Percentiles rank a stretch among this genome's conserved stretches.
Conservation (phyloP, 2,888 invertebrate genomes). For the Troides aeacus region DNA sequence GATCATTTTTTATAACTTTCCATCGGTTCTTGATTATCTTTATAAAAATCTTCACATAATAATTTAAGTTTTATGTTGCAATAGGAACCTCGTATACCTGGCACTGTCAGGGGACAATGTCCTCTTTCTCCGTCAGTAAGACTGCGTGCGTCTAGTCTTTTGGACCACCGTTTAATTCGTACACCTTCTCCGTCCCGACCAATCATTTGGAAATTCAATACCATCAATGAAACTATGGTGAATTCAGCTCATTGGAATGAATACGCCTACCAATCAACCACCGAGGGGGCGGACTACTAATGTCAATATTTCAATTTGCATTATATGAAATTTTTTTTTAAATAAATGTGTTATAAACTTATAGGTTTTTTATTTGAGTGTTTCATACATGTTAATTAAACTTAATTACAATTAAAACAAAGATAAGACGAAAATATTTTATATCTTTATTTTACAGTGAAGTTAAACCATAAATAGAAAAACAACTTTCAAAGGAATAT, state of each 20-base stretch:
- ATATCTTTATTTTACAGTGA: too few relatives aligned
- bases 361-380: background rate
- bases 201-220: slow-evolving; percentile 66
- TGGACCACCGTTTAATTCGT: slow-evolving; percentile 52
- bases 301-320: background rate
- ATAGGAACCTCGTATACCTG: slow-evolving; percentile 49
- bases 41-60: background rate
- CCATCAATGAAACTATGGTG: slow-evolving; percentile 65
- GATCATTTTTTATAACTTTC: background rate
- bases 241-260: slow-evolving; percentile 64
- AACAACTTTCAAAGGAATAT: too few relatives aligned
- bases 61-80: slow-evolving; percentile 13
- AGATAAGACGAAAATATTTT: too few relatives aligned
- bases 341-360: background rate
- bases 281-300: slow-evolving; percentile 30
- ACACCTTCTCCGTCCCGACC: slow-evolving; percentile 48
- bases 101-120: slow-evolving; percentile 48
- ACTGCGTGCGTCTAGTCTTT: slow-evolving; percentile 56
- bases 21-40: background rate
- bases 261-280: slow-evolving; percentile 51
- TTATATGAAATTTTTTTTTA: background rate
- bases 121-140: slow-evolving; percentile 61
- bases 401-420: background rate
- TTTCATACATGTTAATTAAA: background rate
- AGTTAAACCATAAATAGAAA: too few relatives aligned